Percentiles rank a stretch among this genome's conserved stretches.
Conservation (phyloP, 1,140 invertebrate species). For the Parasteatoda tepidariorum region DNA sequence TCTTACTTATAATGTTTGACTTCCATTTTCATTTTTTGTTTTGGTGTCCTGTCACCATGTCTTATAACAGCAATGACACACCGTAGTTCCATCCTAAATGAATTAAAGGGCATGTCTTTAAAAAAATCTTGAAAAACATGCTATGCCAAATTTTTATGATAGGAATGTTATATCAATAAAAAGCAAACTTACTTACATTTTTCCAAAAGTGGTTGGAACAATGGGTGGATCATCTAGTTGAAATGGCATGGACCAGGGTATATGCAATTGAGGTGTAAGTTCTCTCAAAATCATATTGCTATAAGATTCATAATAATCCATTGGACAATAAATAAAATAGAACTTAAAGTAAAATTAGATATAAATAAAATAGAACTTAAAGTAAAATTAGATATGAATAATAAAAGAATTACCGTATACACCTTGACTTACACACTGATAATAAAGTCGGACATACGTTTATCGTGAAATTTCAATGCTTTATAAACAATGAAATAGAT, state of each 20-base stretch:
- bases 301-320: slow-evolving; percentile 52
- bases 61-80: slow-evolving; percentile 98
- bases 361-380: not conserved
- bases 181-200: slow-evolving; percentile 78
- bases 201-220: slow-evolving; percentile 98
- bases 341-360: not conserved
- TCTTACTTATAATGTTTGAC: slow-evolving; percentile 95
- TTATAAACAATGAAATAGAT: too few relatives aligned
- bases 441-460: too few relatives aligned
- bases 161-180: too few relatives aligned
- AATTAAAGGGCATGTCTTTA: too few relatives aligned
- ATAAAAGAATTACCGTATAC: too few relatives aligned
- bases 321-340: not conserved
- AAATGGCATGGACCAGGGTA: slow-evolving; percentile 96
- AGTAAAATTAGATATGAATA: too few relatives aligned
- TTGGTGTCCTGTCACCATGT: slow-evolving; percentile 98
- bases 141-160: too few relatives aligned
- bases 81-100: slow-evolving; percentile 90
- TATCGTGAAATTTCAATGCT: too few relatives aligned
- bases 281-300: slow-evolving; percentile 90
- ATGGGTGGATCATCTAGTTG: slow-evolving; percentile 98
- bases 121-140: too few relatives aligned
- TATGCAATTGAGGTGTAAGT: slow-evolving; percentile 92
- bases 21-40: slow-evolving; percentile 99
- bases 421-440: too few relatives aligned